Percentiles rank a stretch among this genome's conserved stretches.
Evolutionary conservation across 2,113 vertebrate genomes (phyloP).

Genomic region (Halcyon malimbica): DNA sequence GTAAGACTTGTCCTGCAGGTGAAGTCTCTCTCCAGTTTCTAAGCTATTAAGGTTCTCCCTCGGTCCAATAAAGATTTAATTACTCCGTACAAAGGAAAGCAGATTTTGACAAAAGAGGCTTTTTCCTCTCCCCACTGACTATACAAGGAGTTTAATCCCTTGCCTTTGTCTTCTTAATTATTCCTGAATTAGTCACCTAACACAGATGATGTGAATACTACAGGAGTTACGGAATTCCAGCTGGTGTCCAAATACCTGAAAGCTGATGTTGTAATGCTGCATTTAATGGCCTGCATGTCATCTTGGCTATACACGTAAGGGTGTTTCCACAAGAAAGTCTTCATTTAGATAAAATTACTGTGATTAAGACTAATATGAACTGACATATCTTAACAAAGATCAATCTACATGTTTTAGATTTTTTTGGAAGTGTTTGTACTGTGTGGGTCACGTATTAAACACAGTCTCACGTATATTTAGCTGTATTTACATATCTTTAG

Average conservation of each 20-base stretch:
- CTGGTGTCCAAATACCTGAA: not conserved
- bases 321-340: not conserved
- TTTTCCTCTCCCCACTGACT: not conserved
- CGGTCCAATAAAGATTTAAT: not conserved
- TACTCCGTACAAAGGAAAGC: not conserved
- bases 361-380: not conserved
- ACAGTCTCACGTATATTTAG: not conserved
- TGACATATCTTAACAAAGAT: not conserved
- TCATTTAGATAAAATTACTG: constrained; percentile 13
- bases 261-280: not conserved
- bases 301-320: not conserved
- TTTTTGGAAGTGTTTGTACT: not conserved
- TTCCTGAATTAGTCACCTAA: constrained; percentile 20
- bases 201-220: not conserved
- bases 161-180: constrained; percentile 7
- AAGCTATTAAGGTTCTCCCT: not conserved
- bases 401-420: not conserved
- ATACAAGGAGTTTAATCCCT: not conserved
- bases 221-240: not conserved
- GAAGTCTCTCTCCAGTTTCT: not conserved
- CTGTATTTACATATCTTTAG: not conserved
- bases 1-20: not conserved
- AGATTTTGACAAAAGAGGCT: not conserved
- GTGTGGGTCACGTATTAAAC: not conserved
- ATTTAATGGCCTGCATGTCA: not conserved